Conservation (phyloP, 2,888 invertebrate species). For the Scaptomyza flava region DNA sequence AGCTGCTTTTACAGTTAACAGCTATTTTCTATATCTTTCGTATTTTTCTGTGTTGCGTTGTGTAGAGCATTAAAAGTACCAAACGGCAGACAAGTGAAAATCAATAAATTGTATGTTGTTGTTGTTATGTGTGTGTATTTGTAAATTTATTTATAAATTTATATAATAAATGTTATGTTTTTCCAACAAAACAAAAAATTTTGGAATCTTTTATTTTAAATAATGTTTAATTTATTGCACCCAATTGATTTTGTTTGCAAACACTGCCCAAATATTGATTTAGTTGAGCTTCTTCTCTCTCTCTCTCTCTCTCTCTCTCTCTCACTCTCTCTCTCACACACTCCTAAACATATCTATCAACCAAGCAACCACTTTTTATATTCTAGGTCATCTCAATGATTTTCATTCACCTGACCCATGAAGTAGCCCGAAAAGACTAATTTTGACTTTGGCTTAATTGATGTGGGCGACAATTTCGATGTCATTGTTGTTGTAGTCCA, state of each 20-base stretch:
- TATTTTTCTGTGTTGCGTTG: slow-evolving; percentile 16
- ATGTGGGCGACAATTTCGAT: slow-evolving; percentile 8
- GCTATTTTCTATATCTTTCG: slow-evolving; percentile 43
- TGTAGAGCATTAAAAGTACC: slow-evolving; percentile 31
- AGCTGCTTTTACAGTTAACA: slow-evolving; percentile 48
- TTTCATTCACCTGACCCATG: slow-evolving; percentile 44
- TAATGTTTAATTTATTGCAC: not conserved
- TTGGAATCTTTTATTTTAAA: too few species aligned
- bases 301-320: slow-evolving; percentile 3
- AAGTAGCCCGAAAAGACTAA: slow-evolving; percentile 7
- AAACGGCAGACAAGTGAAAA: slow-evolving; percentile 50
- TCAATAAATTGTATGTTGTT: slow-evolving; percentile 23
- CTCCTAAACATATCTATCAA: too few species aligned
- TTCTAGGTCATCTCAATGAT: slow-evolving; percentile 51
- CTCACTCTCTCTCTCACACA: too few species aligned
- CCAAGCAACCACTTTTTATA: too few species aligned
- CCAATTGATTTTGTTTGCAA: slow-evolving; percentile 3
- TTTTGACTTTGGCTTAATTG: slow-evolving; percentile 38
- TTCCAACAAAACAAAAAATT: too few species aligned
- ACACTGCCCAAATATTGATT: slow-evolving; percentile 39
- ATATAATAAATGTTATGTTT: too few species aligned
- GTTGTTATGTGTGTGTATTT: not conserved
- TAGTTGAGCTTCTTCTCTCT: slow-evolving; percentile 4
- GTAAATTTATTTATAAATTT: too few species aligned
- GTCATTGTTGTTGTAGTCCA: too few species aligned